Evolutionary conservation across 2,888 invertebrate genomes (phyloP).

Genomic region (Watsonalla binaria): DNA sequence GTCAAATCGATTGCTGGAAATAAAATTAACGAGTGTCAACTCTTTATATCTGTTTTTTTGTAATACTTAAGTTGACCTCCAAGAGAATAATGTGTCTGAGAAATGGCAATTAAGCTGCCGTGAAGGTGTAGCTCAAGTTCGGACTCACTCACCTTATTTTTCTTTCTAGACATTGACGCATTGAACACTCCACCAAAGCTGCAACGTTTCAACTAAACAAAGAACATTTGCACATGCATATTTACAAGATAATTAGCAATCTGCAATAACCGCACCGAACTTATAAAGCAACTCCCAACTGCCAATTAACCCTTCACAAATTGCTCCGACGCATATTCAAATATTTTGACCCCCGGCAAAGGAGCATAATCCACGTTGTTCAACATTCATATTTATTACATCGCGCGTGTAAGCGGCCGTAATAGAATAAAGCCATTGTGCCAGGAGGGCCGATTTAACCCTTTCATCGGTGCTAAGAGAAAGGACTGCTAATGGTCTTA

Average conservation of each 20-base stretch:
- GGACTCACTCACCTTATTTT: too few species aligned
- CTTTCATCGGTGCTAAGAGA: slow-evolving; percentile 72
- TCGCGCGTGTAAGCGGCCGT: slow-evolving; percentile 73
- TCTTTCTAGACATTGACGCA: too few species aligned
- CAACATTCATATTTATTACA: slow-evolving; percentile 78
- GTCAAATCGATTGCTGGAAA: too few species aligned
- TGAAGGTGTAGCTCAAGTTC: too few species aligned
- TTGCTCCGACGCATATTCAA: slow-evolving; percentile 71
- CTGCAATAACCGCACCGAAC: slow-evolving; percentile 26
- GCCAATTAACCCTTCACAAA: slow-evolving; percentile 74
- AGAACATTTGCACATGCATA: background rate
- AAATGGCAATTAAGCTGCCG: too few species aligned
- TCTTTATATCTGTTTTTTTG: too few species aligned
- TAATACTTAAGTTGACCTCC: too few species aligned
- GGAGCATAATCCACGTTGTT: slow-evolving; percentile 70
- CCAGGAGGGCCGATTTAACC: slow-evolving; percentile 72
- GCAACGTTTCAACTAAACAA: background rate
- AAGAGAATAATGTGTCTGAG: too few species aligned
- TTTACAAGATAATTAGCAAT: slow-evolving; percentile 4
- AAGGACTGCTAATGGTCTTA: slow-evolving; percentile 77
- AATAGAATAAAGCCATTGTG: slow-evolving; percentile 75
- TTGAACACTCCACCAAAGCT: too few species aligned
- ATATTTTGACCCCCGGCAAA: slow-evolving; percentile 76
- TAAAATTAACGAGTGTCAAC: too few species aligned
- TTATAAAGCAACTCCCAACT: slow-evolving; percentile 43